A percentile compares a stretch with the other conserved stretches of the same genome.
Conservation (phyloP, 2,113 vertebrate genomes). For the Natator depressus region DNA sequence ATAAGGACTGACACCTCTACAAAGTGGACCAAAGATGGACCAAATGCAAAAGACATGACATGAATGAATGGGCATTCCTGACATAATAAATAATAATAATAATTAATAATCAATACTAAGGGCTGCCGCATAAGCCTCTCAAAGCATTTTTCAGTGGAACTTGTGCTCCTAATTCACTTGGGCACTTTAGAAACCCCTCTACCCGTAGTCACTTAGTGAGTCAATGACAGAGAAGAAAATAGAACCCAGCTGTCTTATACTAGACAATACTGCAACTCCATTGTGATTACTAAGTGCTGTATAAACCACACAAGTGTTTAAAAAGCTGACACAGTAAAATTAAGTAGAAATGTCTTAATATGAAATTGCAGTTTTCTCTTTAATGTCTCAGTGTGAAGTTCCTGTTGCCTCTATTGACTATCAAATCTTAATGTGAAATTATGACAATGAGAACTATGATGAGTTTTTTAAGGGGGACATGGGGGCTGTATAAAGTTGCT, state of each 20-base stretch:
- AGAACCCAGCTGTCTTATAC: not conserved
- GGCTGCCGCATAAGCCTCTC: not conserved
- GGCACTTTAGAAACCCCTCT: not conserved
- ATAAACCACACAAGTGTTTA: slow-evolving; percentile 16
- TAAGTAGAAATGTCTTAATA: not conserved
- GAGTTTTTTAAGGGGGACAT: not conserved
- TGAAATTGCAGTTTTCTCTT: not conserved
- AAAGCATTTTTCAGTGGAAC: slow-evolving; percentile 3
- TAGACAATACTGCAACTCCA: not conserved
- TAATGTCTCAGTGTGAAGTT: not conserved
- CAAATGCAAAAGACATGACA: not conserved
- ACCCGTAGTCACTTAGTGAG: not conserved
- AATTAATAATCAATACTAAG: not conserved
- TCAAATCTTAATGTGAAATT: not conserved
- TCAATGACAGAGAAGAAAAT: not conserved
- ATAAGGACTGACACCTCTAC: not conserved
- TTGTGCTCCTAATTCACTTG: not conserved
- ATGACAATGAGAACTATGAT: not conserved
- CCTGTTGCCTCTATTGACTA: not conserved
- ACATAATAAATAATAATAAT: not conserved
- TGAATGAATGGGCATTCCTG: not conserved
- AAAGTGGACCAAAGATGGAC: not conserved
- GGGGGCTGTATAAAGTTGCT: slow-evolving; percentile 14
- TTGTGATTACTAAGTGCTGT: slow-evolving; percentile 1
- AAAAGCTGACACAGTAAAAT: slow-evolving; percentile 20